These are phyloP conservation scores for Trogon melanurus DNA, from an alignment of 2,113 vertebrate species.

Conservation along the genomic window DNA sequence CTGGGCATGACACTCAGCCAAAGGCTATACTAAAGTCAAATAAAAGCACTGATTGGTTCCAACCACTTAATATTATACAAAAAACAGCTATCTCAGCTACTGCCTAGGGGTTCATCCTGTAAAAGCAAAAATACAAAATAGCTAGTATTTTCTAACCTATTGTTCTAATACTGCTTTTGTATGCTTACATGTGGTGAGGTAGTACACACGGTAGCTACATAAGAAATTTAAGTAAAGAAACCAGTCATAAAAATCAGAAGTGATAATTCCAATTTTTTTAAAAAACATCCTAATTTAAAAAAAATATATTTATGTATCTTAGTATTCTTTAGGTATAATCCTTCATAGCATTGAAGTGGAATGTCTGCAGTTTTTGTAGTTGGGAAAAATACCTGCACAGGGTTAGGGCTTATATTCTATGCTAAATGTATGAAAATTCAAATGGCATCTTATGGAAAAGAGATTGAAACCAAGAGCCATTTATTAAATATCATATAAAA, in stretches of 20 bases:
- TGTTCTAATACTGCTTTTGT: background rate
- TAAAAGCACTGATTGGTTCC: background rate
- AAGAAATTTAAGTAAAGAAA: background rate
- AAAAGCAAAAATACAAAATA: background rate
- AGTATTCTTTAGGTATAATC: background rate
- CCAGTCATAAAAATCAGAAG: background rate
- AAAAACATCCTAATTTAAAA: background rate
- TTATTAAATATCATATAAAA: slow-evolving; percentile 26
- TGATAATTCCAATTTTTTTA: background rate
- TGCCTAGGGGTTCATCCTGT: background rate
- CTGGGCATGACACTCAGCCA: background rate
- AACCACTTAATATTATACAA: background rate
- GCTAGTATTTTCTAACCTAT: background rate
- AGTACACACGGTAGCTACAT: background rate
- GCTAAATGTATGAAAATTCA: slow-evolving; percentile 30
- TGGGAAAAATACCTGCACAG: background rate
- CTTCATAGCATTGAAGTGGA: background rate
- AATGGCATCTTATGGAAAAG: background rate
- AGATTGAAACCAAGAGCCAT: background rate
- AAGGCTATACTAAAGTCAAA: background rate
- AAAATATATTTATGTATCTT: background rate
- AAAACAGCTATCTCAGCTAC: background rate
- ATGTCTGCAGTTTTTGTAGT: background rate
- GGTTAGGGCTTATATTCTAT: background rate
- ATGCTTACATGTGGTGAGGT: background rate